Evolutionary conservation across 1,140 invertebrate species (phyloP), one percentile per base, ranked within the genome.

Genomic region (Phocides pigmalion): DNA sequence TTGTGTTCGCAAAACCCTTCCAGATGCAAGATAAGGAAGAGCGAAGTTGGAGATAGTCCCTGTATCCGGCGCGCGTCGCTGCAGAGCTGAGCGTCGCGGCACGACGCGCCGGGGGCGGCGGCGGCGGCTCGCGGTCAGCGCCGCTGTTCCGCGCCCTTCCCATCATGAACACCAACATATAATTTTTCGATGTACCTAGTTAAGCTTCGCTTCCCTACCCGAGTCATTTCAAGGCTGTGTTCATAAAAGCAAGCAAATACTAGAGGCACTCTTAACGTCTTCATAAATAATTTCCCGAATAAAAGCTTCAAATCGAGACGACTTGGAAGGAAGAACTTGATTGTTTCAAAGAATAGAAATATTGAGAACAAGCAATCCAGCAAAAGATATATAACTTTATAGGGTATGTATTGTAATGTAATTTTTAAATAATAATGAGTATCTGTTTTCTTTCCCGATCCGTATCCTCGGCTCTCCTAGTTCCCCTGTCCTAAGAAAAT

Each of bases 401-500:
- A 39, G 35, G 35, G 35, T 39, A 32, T n/a, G 8, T 50, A 16
- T 12, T n/a, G 16, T 53, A 53, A 5, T 53, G 32, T 25, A 58
- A 58, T 61, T 64, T 32, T 58, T 56, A 49, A 64, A 66, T 69
- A 76, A 64, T 81, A 74, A 81, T 70, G 2, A 39, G 32, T 54
- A 54, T 25, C 76, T 74, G 78, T 80, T 88, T 85, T 87, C 73
- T 84, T 84, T 92, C 93, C 93, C 79, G 78, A 75, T 83, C 84
- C 82, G 66, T 78, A 62, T 76, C 79, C 79, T 80, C 79, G 72
- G 66, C 73, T 81, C 73, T 81, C 75, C 84, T 90, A 96, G 95
- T 96, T 95, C 93, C 98, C 98, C 15, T 98, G 99, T 93, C 98
- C 98, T 35, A 98, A 98, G 89, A 97, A 98, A 90, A 99, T 99